Base-by-base conservation (phyloP, 2,113 vertebrate genomes). In the Orientallactaga bullata region DNA sequence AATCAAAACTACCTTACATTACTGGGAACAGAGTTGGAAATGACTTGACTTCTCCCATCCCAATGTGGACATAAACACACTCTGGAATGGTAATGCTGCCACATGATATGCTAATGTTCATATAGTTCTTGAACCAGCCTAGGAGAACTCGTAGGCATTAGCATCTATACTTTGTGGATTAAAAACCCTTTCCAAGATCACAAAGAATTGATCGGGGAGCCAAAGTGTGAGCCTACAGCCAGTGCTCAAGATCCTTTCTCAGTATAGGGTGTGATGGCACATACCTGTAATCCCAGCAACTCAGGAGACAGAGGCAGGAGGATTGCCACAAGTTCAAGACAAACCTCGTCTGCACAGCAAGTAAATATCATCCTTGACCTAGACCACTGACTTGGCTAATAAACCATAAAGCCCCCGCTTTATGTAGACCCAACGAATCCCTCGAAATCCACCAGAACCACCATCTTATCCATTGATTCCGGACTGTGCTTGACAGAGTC, bases 401-500 rank as follows among this genome's bases (percentile, higher is more conserved):
- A 87, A 83, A 63, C 51, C 66, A 23, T 51, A 39, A 96, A 76
- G 21, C 13, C 77, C 74, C 76, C 20, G 74, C 69, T 84, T 87
- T 81, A 73, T 23, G 39, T 78, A 83, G 85, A 80, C 69, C 26
- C 66, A 37, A 39, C 3, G 47, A 61, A 26, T 77, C 60, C n/a
- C 85, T 66, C 77, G 71, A 71, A 65, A 51, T 30, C 76, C 42
- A 32, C 7, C 73, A 68, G 66, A 65, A 55, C 30, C 0, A 0
- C 18, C 85, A 61, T 58, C 35, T 85, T 42, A 18, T 74, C 68
- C 77, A 23, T 37, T 47, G 73, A 68, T 81, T 42, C 39, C 71
- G 65, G n/a, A 82, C 71, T 91, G 13, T 63, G 93, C 68, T 58
- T 42, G 17, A 85, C 28, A 88, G 83, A 76, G 26, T 72, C 93